Evolutionary conservation across 2,113 vertebrate species (phyloP).

Genomic region (Pterocles gutturalis): DNA sequence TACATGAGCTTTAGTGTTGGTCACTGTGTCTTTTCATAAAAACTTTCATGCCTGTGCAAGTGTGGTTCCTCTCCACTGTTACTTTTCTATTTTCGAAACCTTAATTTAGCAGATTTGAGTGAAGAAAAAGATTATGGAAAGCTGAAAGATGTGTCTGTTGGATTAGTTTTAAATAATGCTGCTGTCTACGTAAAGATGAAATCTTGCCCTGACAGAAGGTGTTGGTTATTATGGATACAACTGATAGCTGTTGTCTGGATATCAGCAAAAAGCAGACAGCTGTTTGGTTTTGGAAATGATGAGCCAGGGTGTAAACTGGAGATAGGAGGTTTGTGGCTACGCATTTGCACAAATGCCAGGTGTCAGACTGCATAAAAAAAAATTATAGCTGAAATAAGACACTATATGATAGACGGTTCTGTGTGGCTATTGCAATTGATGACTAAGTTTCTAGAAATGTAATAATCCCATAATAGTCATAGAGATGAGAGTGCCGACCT

Average conservation of each 20-base stretch:
- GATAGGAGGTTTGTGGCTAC: not conserved
- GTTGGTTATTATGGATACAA: not conserved
- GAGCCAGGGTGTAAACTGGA: not conserved
- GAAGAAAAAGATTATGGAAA: not conserved
- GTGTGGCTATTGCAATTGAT: not conserved
- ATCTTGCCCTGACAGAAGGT: not conserved
- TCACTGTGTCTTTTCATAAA: not conserved
- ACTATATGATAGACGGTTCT: not conserved
- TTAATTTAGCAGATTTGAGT: not conserved
- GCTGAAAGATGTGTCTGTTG: not conserved
- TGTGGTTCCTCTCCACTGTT: fast-evolving
- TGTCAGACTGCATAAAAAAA: not conserved
- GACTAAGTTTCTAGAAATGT: not conserved
- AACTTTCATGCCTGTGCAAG: not conserved
- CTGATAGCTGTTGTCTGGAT: not conserved
- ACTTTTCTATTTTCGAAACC: not conserved
- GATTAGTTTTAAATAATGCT: not conserved
- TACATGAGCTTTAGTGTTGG: not conserved
- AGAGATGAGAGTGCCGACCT: not conserved
- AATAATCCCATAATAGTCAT: not conserved
- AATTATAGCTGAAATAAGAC: not conserved
- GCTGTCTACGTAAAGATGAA: not conserved
- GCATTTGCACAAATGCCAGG: not conserved
- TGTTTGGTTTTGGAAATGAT: not conserved
- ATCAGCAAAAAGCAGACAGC: not conserved